These are phyloP conservation scores for Cinclus cinclus DNA, from an alignment of 2,113 vertebrate genomes.

Conservation along the genomic window DNA sequence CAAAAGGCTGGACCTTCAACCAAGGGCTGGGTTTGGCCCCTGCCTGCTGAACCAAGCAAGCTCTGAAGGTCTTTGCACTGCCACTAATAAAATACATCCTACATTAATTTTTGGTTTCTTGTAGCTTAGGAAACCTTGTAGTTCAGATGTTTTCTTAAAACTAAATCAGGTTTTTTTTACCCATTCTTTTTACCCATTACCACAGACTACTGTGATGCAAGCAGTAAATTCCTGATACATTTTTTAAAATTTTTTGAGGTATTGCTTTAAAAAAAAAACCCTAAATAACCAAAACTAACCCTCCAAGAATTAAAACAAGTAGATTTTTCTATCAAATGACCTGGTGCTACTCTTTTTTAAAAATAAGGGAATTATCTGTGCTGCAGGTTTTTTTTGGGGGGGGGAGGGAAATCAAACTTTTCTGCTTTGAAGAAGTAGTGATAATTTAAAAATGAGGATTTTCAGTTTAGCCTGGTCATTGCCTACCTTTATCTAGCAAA, in stretches of 20 bases:
- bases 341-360: not conserved
- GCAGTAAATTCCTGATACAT: not conserved
- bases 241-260: not conserved
- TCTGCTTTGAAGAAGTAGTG: not conserved
- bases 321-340: not conserved
- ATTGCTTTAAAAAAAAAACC: not conserved
- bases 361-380: not conserved
- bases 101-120: not conserved
- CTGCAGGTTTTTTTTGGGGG: not conserved
- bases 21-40: not conserved
- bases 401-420: not conserved
- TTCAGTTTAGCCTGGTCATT: not conserved
- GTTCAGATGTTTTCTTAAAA: not conserved
- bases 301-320: not conserved
- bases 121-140: not conserved
- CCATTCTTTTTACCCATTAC: too few relatives aligned
- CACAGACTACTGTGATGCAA: not conserved
- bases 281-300: accelerated
- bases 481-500: not conserved
- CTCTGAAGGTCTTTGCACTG: not conserved
- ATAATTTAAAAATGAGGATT: not conserved
- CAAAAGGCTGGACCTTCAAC: not conserved
- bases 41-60: not conserved
- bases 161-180: not conserved
- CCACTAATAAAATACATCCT: not conserved